A percentile compares a stretch with the other conserved stretches of the same genome.
These are phyloP conservation scores for Diploptera punctata DNA, from an alignment of 2,888 invertebrate genomes.

Conservation along the genomic window DNA sequence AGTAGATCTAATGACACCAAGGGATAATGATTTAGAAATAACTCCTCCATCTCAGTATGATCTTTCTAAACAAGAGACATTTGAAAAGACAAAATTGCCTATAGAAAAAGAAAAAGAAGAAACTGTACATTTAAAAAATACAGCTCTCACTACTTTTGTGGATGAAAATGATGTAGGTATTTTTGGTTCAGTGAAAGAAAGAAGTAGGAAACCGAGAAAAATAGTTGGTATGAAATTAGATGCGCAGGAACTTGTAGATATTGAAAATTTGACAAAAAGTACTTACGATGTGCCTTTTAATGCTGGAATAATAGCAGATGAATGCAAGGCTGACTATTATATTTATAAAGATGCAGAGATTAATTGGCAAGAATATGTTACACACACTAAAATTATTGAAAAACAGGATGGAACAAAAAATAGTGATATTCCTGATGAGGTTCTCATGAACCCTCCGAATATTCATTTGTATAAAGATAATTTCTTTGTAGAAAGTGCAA, in stretches of 20 bases:
- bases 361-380: conserved; percentile 30
- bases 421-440: too few relatives aligned
- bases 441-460: too few relatives aligned
- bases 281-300: background rate
- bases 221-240: conserved; percentile 32
- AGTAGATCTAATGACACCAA: too few relatives aligned
- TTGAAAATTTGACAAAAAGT: background rate
- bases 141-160: too few relatives aligned
- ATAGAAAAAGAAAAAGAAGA: too few relatives aligned
- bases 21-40: background rate
- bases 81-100: too few relatives aligned
- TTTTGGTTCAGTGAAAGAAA: conserved; percentile 44
- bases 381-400: too few relatives aligned
- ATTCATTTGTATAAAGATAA: too few relatives aligned
- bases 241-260: background rate
- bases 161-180: conserved; percentile 40
- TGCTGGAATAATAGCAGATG: background rate
- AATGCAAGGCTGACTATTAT: conserved; percentile 29
- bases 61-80: too few relatives aligned
- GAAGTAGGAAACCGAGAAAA: conserved; percentile 41
- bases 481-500: too few relatives aligned
- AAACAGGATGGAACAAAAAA: too few relatives aligned
- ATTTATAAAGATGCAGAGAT: conserved; percentile 36
- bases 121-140: too few relatives aligned
- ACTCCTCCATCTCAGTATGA: background rate